phyloP scores from a whole-genome alignment of 2,113 vertebrate species.

The Ceyx melanurus region DNA sequence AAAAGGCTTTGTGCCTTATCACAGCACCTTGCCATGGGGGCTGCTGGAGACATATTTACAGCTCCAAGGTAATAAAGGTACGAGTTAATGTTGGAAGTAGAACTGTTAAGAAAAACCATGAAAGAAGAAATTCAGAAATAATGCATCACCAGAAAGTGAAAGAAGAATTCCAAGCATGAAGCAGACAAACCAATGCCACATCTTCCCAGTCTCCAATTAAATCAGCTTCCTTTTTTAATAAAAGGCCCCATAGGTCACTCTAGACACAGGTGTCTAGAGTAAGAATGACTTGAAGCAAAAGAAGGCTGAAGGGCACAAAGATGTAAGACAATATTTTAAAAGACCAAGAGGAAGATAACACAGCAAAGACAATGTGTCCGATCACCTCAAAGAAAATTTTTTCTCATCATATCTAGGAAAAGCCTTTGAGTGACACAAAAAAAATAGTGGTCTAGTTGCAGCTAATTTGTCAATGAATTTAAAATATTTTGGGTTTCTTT shows the following conservation, averaged over 20 bases:
- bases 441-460: not conserved
- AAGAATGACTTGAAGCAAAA: not conserved
- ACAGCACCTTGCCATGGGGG: not conserved
- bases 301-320: not conserved
- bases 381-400: not conserved
- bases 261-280: not conserved
- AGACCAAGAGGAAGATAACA: not conserved
- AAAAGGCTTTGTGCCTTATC: accelerated
- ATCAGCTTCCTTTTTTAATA: not conserved
- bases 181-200: not conserved
- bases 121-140: not conserved
- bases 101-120: not conserved
- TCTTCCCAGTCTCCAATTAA: not conserved
- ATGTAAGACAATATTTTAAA: not conserved
- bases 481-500: not conserved
- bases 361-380: not conserved
- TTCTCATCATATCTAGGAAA: not conserved
- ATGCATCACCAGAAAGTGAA: not conserved
- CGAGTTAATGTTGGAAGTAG: not conserved
- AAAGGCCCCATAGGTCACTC: not conserved
- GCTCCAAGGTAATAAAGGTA: not conserved
- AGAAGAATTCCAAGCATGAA: not conserved
- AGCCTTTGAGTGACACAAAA: not conserved
- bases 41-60: not conserved
- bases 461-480: not conserved